Evolutionary conservation across 2,888 invertebrate genomes (phyloP).

Genomic region (Leptogaster cylindrica): DNA sequence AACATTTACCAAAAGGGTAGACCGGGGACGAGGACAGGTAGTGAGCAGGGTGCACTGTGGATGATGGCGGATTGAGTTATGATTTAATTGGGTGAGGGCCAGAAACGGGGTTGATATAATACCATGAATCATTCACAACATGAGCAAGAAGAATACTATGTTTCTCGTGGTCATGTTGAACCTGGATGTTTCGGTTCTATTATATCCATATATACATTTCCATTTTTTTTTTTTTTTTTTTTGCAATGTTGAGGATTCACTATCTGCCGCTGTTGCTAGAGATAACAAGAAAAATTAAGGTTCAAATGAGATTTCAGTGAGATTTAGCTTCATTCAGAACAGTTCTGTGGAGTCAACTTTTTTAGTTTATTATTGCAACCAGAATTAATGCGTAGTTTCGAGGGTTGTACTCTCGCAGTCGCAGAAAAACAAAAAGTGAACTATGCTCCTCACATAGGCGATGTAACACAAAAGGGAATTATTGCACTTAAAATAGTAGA

Average conservation of each 20-base stretch:
- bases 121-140: slow-evolving; percentile 30
- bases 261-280: neutral
- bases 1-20: neutral
- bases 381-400: too few species aligned
- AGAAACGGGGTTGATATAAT: slow-evolving; percentile 20
- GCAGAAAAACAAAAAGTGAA: too few species aligned
- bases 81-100: slow-evolving; percentile 37
- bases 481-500: too few species aligned
- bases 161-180: slow-evolving; percentile 19
- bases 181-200: neutral
- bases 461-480: too few species aligned
- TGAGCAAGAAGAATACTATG: slow-evolving; percentile 24
- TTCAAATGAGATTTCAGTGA: slow-evolving; percentile 31
- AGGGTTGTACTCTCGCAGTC: too few species aligned
- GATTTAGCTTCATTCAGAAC: slow-evolving; percentile 20
- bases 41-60: neutral
- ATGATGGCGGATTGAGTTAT: slow-evolving; percentile 25
- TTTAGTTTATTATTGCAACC: slow-evolving; percentile 31
- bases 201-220: neutral
- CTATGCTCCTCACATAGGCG: too few species aligned
- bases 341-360: slow-evolving; percentile 22
- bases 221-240: too few species aligned
- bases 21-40: too few species aligned
- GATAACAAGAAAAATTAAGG: slow-evolving; percentile 35
- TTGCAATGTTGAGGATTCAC: neutral